A percentile compares a stretch with the other conserved stretches of the same genome.
Conservation (phyloP, 2,113 vertebrate genomes). For the Macroglossus sobrinus region DNA sequence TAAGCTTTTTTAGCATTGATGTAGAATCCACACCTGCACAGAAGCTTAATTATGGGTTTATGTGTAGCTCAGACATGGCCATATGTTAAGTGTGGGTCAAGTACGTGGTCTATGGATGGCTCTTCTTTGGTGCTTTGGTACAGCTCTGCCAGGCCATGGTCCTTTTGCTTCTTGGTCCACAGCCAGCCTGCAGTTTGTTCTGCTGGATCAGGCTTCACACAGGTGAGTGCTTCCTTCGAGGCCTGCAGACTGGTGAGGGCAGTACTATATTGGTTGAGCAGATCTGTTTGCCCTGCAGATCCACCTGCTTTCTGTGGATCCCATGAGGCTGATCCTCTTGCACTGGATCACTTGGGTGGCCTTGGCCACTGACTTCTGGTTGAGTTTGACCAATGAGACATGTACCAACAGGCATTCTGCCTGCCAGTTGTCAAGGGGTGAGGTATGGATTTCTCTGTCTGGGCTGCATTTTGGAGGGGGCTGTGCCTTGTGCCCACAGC, state of each 20-base stretch:
- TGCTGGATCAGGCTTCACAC: background rate
- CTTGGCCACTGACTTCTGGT: background rate
- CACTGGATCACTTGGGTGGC: background rate
- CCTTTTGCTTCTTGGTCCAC: background rate
- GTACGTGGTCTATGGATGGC: background rate
- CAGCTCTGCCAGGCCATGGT: background rate
- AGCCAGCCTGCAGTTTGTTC: background rate
- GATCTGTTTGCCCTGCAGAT: background rate
- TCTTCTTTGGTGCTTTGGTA: background rate
- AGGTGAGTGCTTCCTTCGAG: background rate
- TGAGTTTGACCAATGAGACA: background rate
- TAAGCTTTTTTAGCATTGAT: background rate
- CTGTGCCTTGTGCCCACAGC: background rate
- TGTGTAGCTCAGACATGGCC: background rate
- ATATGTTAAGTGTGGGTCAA: background rate
- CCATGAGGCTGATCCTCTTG: background rate
- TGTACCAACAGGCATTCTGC: background rate
- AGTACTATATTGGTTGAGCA: background rate
- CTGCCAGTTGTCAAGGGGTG: background rate
- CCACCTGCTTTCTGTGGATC: background rate
- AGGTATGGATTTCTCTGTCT: background rate
- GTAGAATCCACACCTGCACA: background rate
- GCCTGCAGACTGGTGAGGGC: background rate
- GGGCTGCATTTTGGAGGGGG: background rate
- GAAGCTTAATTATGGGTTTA: background rate